Evolutionary conservation across 2,888 invertebrate species (phyloP), one percentile per base, ranked within the genome.

Genomic region (Globia sparganii): DNA sequence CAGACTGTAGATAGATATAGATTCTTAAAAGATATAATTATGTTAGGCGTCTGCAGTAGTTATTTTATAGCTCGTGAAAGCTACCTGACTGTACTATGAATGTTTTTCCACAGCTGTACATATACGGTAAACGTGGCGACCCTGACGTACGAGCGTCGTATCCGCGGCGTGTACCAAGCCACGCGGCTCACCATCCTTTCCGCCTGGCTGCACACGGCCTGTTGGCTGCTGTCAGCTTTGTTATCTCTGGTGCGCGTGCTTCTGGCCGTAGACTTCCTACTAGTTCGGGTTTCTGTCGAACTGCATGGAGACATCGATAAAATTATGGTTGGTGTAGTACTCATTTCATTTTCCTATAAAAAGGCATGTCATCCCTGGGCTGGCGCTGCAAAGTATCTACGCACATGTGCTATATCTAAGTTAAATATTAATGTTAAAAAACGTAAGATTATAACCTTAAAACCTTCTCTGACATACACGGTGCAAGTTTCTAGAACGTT

Each of bases 81-180:
- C 43, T 28, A 28, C 28, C 34, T 34, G n/a, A 62, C 62, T 13
- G 11, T 68, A 34, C 0, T 18, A 11, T n/a, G 18, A 21, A 46
- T 25, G 3, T 8, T 59, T n/a, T 77, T 25, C 11, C 37, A 37
- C 78, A 95, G 95, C 2, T 95, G 96, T 83, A 89, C 94, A 0
- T 96, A 95, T 84, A 93, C 95, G 0, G 91, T 96, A 28, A 96
- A 96, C 81, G 96, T 96, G 18, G 95, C 94, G 3, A 95, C 96
- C 0, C 87, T 96, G 62, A 92, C 91, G 1, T 96, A 94, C 83
- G 94, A 96, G 86, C 93, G 96, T 3, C 94, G 94, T 21, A 96
- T 96, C 78, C 94, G 95, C 2, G 96, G 96, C 6, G 96, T 96
- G 43, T 96, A 95, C 90, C 96, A 96, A 78, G 96, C 95, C 8